Conservation (phyloP, 35 echinoderm and acorn worm species). For the Lytechinus variegatus region DNA sequence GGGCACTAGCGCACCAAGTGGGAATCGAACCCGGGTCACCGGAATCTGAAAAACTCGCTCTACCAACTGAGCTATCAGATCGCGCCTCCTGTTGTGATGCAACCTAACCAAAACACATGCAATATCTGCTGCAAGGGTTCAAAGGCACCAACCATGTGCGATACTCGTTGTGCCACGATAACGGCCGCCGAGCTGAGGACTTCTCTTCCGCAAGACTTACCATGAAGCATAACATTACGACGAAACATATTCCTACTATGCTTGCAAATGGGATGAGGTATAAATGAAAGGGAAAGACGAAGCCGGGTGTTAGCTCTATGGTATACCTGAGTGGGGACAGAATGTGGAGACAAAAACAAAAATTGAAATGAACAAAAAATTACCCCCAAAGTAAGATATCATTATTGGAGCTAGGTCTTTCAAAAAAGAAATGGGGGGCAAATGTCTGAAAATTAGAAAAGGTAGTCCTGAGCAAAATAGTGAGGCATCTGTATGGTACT, state of each 20-base stretch:
- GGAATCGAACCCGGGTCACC: too few species aligned
- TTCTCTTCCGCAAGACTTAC: constrained; percentile 43
- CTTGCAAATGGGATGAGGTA: constrained; percentile 71
- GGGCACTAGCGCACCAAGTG: too few species aligned
- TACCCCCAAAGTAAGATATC: too few species aligned
- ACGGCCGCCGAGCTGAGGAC: neutral
- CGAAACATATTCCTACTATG: constrained; percentile 76
- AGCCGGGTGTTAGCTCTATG: constrained; percentile 48
- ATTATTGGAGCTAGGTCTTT: too few species aligned
- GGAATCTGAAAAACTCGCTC: too few species aligned
- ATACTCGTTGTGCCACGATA: neutral
- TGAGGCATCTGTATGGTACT: too few species aligned
- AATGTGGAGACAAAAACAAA: constrained; percentile 17
- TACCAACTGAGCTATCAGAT: too few species aligned
- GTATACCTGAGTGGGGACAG: constrained; percentile 37
- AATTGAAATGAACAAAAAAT: neutral
- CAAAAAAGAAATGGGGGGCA: too few species aligned
- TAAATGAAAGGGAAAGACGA: constrained; percentile 64
- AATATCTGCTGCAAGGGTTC: neutral
- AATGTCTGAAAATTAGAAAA: too few species aligned
- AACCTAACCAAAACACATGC: neutral
- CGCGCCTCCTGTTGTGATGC: too few species aligned
- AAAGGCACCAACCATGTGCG: neutral
- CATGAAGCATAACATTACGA: constrained; percentile 68
- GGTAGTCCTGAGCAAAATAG: too few species aligned